A percentile compares a stretch with the other conserved stretches of the same genome.
phyloP scores from a whole-genome alignment of 2,888 invertebrate genomes.

The Branchinecta sandiegonensis region DNA sequence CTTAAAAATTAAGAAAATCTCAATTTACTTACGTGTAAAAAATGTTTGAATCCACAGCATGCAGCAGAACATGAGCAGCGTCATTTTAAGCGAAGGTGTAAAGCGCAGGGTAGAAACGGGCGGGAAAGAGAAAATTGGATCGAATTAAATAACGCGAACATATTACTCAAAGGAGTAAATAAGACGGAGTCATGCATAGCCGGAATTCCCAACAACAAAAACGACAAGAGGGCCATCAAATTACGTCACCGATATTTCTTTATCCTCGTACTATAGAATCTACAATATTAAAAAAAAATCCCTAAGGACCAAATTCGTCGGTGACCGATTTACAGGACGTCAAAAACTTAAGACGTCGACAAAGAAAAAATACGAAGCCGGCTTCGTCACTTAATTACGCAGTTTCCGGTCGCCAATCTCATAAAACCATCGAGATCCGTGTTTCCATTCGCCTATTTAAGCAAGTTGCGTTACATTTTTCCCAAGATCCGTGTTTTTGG shows the following conservation, averaged over 20 bases:
- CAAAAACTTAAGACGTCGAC: too few species aligned
- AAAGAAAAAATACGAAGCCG: too few species aligned
- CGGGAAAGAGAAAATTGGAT: conserved; percentile 13
- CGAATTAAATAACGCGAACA: conserved; percentile 13
- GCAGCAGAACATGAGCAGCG: conserved; percentile 6
- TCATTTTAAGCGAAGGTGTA: conserved; percentile 10
- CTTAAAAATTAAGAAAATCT: background rate
- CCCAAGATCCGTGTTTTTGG: too few species aligned
- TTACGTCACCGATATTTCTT: background rate
- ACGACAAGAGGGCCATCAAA: background rate
- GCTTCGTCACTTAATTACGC: too few species aligned
- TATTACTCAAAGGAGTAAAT: conserved; percentile 17
- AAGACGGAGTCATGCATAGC: conserved; percentile 18
- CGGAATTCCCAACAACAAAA: conserved; percentile 17
- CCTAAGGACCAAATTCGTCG: too few species aligned
- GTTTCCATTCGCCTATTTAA: too few species aligned
- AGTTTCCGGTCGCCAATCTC: too few species aligned
- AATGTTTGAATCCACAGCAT: conserved; percentile 4
- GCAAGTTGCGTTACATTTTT: too few species aligned
- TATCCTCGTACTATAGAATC: too few species aligned
- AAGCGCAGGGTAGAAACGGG: conserved; percentile 14
- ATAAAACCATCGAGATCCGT: too few species aligned
- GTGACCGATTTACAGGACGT: too few species aligned
- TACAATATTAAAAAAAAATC: too few species aligned
- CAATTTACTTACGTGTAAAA: conserved; percentile 13